Percentiles rank a stretch among this genome's conserved stretches.
phyloP scores from a whole-genome alignment of 2,888 invertebrate species.

The Protula sp. region DNA sequence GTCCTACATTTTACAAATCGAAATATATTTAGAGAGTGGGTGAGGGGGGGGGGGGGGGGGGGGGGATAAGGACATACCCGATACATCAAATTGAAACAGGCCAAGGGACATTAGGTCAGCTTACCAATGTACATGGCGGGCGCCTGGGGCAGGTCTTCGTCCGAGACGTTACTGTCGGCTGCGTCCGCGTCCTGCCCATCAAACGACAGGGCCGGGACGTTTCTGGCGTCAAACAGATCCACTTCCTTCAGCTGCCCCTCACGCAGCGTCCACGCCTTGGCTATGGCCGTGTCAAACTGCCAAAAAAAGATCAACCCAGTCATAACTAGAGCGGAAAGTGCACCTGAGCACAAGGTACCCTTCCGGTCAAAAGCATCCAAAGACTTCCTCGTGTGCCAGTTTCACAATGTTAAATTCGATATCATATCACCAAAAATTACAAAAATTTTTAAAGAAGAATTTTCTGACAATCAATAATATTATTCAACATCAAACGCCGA shows the following conservation, averaged over 20 bases:
- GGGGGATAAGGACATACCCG: too few relatives aligned
- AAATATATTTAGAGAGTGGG: too few relatives aligned
- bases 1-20: too few relatives aligned
- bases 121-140: background rate
- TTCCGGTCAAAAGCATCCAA: background rate
- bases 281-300: conserved; percentile 79
- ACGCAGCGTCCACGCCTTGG: conserved; percentile 77
- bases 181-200: conserved; percentile 1
- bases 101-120: too few relatives aligned
- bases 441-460: too few relatives aligned
- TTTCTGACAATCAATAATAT: too few relatives aligned
- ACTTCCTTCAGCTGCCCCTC: conserved; percentile 61
- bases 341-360: background rate
- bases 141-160: background rate
- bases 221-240: conserved; percentile 43
- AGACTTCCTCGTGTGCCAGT: too few relatives aligned
- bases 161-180: background rate
- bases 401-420: too few relatives aligned
- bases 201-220: conserved; percentile 37
- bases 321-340: background rate
- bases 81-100: too few relatives aligned
- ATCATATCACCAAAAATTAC: too few relatives aligned
- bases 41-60: too few relatives aligned
- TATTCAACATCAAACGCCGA: too few relatives aligned
- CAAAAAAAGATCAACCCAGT: conserved; percentile 25